Percentiles rank a stretch among this genome's conserved stretches.
phyloP scores from a whole-genome alignment of 1,140 invertebrate genomes.

The Pollicipes pollicipes region DNA sequence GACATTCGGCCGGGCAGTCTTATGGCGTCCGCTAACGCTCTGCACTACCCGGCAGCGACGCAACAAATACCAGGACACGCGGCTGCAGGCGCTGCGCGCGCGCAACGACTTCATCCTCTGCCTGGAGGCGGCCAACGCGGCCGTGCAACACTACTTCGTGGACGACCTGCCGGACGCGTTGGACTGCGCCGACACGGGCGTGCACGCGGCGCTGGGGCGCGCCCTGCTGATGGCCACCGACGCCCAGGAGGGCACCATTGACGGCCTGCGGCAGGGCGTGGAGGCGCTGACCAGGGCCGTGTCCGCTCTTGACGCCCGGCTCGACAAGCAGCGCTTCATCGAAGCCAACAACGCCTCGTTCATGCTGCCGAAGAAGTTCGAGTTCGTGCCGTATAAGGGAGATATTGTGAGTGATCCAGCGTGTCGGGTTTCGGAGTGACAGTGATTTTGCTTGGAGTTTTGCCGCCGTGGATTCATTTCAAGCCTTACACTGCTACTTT shows the following conservation, averaged over 20 bases:
- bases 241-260: slow-evolving; percentile 56
- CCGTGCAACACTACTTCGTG: slow-evolving; percentile 89
- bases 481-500: no score
- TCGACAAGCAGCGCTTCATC: slow-evolving; percentile 77
- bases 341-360: slow-evolving; percentile 75
- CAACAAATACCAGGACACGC: slow-evolving; percentile 75
- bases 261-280: slow-evolving; percentile 48
- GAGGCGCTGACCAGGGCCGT: slow-evolving; percentile 53
- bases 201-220: slow-evolving; percentile 63
- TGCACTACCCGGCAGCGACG: slow-evolving; percentile 41
- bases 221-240: slow-evolving; percentile 64
- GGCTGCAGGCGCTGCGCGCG: slow-evolving; percentile 79
- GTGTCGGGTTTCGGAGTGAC: no score
- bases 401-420: background rate
- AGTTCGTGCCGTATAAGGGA: slow-evolving; percentile 34
- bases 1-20: no score
- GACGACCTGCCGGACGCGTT: slow-evolving; percentile 93
- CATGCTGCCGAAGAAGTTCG: slow-evolving; percentile 83
- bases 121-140: slow-evolving; percentile 86
- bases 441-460: no score
- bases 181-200: slow-evolving; percentile 86
- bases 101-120: slow-evolving; percentile 88
- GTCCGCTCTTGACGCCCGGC: slow-evolving; percentile 57
- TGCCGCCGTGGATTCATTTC: no score
- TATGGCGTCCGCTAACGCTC: no score